Evolutionary conservation across 2,797 vertebrate genomes (phyloP).

Genomic region (Anguilla obscura): DNA sequence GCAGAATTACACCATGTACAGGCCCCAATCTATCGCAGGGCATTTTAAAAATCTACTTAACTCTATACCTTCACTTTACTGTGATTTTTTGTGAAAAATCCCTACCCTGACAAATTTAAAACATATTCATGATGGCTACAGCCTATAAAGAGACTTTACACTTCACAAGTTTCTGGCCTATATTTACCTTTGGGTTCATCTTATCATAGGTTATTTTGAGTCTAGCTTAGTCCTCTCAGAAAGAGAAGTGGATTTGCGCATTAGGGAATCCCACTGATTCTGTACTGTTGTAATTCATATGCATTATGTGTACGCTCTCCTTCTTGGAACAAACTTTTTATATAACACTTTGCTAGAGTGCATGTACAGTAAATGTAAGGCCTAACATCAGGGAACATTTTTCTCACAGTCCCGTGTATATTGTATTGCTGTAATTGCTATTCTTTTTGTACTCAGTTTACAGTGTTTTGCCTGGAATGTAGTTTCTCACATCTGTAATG

Average conservation of each 20-base stretch:
- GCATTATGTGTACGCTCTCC: neutral
- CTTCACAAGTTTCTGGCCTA: neutral
- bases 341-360: neutral
- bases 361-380: neutral
- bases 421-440: neutral
- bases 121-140: neutral
- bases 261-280: neutral
- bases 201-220: neutral
- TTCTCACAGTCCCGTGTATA: conserved; percentile 15
- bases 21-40: no score
- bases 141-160: neutral
- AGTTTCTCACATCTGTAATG: no score
- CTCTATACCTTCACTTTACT: neutral
- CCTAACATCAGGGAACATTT: neutral
- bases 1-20: no score
- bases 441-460: neutral
- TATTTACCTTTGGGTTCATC: neutral
- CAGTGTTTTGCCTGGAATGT: neutral
- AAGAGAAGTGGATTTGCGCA: no score
- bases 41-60: neutral
- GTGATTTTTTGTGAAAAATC: neutral
- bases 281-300: neutral
- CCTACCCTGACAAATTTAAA: neutral
- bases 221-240: neutral
- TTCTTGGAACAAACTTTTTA: neutral